Base-by-base conservation (phyloP, 2,113 vertebrate species). In the Sander lucioperca region DNA sequence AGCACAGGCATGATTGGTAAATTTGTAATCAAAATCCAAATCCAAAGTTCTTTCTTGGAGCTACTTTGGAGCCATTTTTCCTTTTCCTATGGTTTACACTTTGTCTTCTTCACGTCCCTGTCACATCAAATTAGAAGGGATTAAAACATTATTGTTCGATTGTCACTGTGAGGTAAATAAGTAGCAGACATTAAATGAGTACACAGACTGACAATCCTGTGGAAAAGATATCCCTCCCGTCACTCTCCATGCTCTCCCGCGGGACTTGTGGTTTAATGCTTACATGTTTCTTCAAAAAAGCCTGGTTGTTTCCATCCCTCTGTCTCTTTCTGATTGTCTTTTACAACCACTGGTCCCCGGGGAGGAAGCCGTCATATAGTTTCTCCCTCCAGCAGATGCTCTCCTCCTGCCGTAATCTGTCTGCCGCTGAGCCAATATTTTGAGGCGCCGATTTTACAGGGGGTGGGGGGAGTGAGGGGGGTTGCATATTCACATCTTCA, bases 361-460 rank as follows among this genome's bases (percentile, higher is more conserved):
- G 85, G 87, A 89, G 85, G 85, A 78, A 83, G 89, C 79, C 16
- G 77, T 92, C 90, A 79, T 89, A 92, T 89, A 93, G 88, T 91
- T 91, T 87, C 88, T 83, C 86, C 79, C 82, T 88, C 67, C 79
- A 88, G 92, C 93, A 94, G 94, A 93, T 94, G 92, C 89, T 92
- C 89, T 82, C 66, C 84, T 83, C 80, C 83, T 80, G 78, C 88
- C 71, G 65, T 91, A 90, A 92, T 90, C 90, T 92, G 88, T 89
- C 91, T 86, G 86, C 90, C 48, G 36, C 85, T 91, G 86, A 92
- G 90, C 86, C 90, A 89, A 90, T 91, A 90, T 94, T 93, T 91
- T 91, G 85, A 87, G 77, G 16, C n/a, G 16, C 48, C 65, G 73
- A 80, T 91, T 87, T 92, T 78, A 66, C n/a, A 27, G 63, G 50